Evolutionary conservation across 2,113 vertebrate genomes (phyloP), one percentile per base, ranked within the genome.

Genomic region (Dicentrarchus labrax): DNA sequence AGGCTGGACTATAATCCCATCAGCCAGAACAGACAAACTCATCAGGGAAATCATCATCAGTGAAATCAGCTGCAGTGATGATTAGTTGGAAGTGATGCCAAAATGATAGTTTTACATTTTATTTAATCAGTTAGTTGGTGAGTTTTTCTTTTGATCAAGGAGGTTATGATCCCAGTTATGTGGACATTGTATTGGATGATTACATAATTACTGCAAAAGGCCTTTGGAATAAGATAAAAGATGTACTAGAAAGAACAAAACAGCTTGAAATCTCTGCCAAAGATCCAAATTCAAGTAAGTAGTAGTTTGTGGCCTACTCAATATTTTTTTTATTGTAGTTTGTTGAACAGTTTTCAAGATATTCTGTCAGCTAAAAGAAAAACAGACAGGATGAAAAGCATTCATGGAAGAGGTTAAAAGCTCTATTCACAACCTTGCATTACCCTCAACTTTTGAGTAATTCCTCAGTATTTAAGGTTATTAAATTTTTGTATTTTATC

Each of bases 401-500:
- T 82, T 50, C 39, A 56, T 36, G 22, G 16, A 4, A 47, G 48
- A 39, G 54, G 50, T 68, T 39, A 72, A 81, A 78, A 81, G 16
- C 56, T 75, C 22, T 56, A 21, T 76, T 86, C 41, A 76, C 62
- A 45, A 41, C 59, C 19, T 19, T 41, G 17, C 67, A 50, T 16
- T 0, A n/a, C 64, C 5, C 41, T 0, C 7, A 38, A 69, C 24
- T 10, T 17, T 36, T 6, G 2, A 48, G 22, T 59, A 2, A 57
- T 57, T 43, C 67, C 15, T 19, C 4, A 24, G 61, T 9, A 10
- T 64, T 74, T 48, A 1, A 24, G 17, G 16, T 56, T 82, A 21
- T 39, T 30, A 8, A n/a, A 4, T 78, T 84, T 47, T 47, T 39
- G 13, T 48, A 0, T 60, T 84, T 81, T 81, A 91, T 87, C 87